Evolutionary conservation across 2,797 vertebrate genomes (phyloP).

Genomic region (Platalea minor): DNA sequence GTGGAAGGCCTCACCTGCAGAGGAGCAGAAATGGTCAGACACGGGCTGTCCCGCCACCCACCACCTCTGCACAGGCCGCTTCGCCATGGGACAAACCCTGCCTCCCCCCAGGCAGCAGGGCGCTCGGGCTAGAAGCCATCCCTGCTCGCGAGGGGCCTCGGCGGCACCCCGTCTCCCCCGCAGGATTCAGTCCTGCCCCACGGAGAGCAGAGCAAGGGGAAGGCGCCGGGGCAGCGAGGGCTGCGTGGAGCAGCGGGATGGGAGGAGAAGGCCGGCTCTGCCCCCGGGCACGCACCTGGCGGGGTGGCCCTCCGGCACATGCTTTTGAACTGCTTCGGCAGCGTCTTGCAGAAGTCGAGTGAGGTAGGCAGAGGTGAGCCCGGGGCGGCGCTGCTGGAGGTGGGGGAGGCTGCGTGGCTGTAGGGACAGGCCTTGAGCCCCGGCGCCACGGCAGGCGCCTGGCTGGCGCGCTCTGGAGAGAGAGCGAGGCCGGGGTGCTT

Average conservation of each 20-base stretch:
- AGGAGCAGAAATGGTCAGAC: slow-evolving; percentile 2
- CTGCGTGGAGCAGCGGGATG: background rate
- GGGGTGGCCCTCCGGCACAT: slow-evolving; percentile 91
- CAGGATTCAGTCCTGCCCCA: background rate
- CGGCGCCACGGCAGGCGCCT: slow-evolving; percentile 73
- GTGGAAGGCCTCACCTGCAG: slow-evolving; percentile 94
- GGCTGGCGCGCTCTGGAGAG: slow-evolving; percentile 65
- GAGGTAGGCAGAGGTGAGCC: slow-evolving; percentile 88
- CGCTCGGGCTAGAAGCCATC: background rate
- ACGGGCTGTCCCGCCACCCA: background rate
- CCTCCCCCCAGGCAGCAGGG: background rate
- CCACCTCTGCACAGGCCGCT: background rate
- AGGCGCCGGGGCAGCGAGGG: background rate
- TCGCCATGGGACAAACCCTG: background rate
- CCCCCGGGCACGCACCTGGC: slow-evolving; percentile 76
- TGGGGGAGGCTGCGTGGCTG: slow-evolving; percentile 83
- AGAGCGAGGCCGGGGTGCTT: slow-evolving; percentile 33
- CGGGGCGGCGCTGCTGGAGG: slow-evolving; percentile 73
- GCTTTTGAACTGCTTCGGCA: slow-evolving; percentile 94
- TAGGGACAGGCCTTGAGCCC: slow-evolving; percentile 89
- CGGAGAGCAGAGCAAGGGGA: background rate
- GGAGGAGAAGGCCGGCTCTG: background rate
- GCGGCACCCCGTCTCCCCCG: accelerated
- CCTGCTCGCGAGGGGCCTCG: background rate
- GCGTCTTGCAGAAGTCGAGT: slow-evolving; percentile 90